A percentile compares a stretch with the other conserved stretches of the same genome.
Conservation (phyloP, 2,888 invertebrate species). For the Netelia inedita region DNA sequence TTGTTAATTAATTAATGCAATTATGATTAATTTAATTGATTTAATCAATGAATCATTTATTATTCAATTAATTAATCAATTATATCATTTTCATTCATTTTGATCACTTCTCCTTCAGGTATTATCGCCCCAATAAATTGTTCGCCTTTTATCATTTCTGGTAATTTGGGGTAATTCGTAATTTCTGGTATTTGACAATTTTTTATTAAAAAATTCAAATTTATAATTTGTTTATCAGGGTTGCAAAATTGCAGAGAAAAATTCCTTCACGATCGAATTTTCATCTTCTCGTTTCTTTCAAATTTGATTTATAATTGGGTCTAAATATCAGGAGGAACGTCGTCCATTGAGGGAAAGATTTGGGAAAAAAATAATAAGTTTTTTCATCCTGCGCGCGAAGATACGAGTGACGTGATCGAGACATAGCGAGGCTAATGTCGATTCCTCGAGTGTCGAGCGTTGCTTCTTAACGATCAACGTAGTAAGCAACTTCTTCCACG, state of each 20-base stretch:
- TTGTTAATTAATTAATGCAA: neutral
- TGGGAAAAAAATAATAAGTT: conserved; percentile 3
- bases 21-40: neutral
- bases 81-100: neutral
- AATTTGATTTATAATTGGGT: too few species aligned
- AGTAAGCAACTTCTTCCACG: conserved; percentile 78
- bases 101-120: too few species aligned
- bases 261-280: neutral
- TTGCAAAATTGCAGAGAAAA: too few species aligned
- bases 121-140: too few species aligned
- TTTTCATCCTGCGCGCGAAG: neutral
- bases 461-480: conserved; percentile 77
- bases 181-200: too few species aligned
- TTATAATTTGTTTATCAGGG: too few species aligned
- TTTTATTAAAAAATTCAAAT: too few species aligned
- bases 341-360: neutral
- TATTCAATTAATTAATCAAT: neutral
- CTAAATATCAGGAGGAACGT: too few species aligned
- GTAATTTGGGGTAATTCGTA: too few species aligned
- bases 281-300: neutral
- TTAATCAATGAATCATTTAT: neutral
- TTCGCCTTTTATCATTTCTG: too few species aligned
- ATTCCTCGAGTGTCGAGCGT: conserved; percentile 47
- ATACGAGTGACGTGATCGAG: conserved; percentile 77
- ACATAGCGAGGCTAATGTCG: conserved; percentile 80